Evolutionary conservation across 2,888 invertebrate species (phyloP).

Genomic region (Galerucella calmariensis): DNA sequence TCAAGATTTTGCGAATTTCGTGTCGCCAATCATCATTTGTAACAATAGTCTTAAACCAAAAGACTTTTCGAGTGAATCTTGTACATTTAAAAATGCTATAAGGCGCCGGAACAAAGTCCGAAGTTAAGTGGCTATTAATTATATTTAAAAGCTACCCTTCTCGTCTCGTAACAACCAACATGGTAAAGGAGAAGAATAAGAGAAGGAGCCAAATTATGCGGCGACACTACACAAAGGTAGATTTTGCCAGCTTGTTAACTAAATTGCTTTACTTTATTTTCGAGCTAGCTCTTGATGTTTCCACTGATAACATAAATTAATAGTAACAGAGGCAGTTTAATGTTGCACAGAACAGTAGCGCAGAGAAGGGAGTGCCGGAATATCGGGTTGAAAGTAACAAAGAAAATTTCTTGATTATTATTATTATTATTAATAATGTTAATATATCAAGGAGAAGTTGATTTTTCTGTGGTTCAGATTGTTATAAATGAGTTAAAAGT

Average conservation of each 20-base stretch:
- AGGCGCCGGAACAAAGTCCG: slow-evolving; percentile 43
- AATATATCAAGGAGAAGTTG: too few relatives aligned
- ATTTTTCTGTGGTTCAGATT: too few relatives aligned
- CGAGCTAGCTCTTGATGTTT: slow-evolving; percentile 40
- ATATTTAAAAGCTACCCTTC: slow-evolving; percentile 44
- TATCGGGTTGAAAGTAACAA: too few relatives aligned
- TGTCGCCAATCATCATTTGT: too few relatives aligned
- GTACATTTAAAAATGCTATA: slow-evolving; percentile 13
- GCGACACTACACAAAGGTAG: slow-evolving; percentile 46
- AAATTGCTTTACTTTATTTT: slow-evolving; percentile 46
- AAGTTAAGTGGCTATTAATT: slow-evolving; percentile 46
- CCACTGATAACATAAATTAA: slow-evolving; percentile 45
- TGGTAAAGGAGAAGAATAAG: slow-evolving; percentile 18
- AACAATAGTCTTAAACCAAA: too few relatives aligned
- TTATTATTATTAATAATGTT: not conserved
- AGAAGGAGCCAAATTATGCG: slow-evolving; percentile 42
- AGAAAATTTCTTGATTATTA: not conserved
- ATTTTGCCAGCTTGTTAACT: slow-evolving; percentile 47
- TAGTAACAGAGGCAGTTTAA: slow-evolving; percentile 40
- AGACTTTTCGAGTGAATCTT: not conserved
- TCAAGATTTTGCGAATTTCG: too few relatives aligned
- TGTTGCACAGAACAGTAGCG: slow-evolving; percentile 31
- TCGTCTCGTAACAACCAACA: slow-evolving; percentile 17
- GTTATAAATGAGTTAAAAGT: too few relatives aligned
- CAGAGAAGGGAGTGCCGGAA: not conserved